phyloP scores from a whole-genome alignment of 2,113 vertebrate genomes.

The Larimichthys polyactis region DNA sequence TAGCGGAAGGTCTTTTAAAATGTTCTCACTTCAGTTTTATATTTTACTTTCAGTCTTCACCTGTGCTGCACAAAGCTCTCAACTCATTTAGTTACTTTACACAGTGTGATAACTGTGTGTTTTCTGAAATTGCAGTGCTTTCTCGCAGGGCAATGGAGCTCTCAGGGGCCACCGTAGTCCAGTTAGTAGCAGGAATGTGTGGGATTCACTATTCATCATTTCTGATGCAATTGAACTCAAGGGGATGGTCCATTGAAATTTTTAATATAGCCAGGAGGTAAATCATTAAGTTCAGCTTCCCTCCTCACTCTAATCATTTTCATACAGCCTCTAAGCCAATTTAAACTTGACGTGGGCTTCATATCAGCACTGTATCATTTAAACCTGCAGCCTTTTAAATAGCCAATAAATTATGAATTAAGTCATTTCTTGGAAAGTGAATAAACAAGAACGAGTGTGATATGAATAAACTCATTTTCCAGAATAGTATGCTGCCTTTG shows the following conservation, averaged over 20 bases:
- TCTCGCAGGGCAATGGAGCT: too few species aligned
- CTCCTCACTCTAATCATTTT: not conserved
- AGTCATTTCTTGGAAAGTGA: slow-evolving; percentile 16
- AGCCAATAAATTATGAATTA: slow-evolving; percentile 47
- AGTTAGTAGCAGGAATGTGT: too few species aligned
- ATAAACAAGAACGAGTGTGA: slow-evolving; percentile 37
- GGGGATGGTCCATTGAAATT: not conserved
- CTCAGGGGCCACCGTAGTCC: too few species aligned
- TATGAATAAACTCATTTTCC: slow-evolving; percentile 52
- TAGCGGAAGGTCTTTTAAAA: not conserved
- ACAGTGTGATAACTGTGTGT: not conserved
- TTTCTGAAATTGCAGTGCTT: too few species aligned
- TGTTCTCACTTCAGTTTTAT: not conserved
- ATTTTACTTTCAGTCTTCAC: not conserved
- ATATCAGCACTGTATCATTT: not conserved
- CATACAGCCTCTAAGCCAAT: not conserved
- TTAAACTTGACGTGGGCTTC: not conserved
- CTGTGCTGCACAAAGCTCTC: not conserved
- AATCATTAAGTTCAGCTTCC: not conserved
- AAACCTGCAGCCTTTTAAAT: slow-evolving; percentile 5
- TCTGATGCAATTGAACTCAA: not conserved
- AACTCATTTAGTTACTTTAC: not conserved
- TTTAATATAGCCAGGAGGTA: not conserved
- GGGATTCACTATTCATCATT: too few species aligned
- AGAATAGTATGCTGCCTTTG: slow-evolving; percentile 30